phyloP scores from a whole-genome alignment of 2,888 invertebrate species.

The Griposia aprilina region DNA sequence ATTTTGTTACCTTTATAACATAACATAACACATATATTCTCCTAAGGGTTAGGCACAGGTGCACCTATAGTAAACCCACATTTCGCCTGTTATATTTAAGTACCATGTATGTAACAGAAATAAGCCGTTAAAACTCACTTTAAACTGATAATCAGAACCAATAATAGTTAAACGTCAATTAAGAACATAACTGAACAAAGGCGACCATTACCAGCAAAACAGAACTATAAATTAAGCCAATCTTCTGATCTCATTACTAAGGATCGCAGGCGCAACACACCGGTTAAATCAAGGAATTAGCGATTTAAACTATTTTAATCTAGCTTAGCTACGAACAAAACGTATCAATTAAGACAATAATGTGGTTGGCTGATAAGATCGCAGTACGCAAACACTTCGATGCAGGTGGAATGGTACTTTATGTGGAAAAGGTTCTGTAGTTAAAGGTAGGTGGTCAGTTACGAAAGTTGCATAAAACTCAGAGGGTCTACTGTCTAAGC shows the following conservation, averaged over 20 bases:
- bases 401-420: constrained; percentile 57
- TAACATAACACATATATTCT: too few relatives aligned
- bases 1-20: not conserved
- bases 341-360: constrained; percentile 86
- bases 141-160: not conserved
- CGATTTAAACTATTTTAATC: constrained; percentile 69
- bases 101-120: not conserved
- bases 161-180: constrained; percentile 39
- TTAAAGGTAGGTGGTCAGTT: not conserved
- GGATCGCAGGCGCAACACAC: constrained; percentile 46
- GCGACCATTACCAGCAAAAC: constrained; percentile 22
- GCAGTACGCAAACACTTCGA: constrained; percentile 39
- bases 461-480: not conserved
- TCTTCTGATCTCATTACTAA: constrained; percentile 64
- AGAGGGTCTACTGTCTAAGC: not conserved
- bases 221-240: constrained; percentile 67
- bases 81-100: too few relatives aligned
- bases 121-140: not conserved
- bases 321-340: constrained; percentile 70
- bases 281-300: constrained; percentile 69
- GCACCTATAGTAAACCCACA: too few relatives aligned
- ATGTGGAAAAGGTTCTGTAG: constrained; percentile 25
- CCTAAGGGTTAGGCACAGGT: too few relatives aligned
- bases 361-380: constrained; percentile 71
- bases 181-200: constrained; percentile 32